A percentile compares a stretch with the other conserved stretches of the same genome.
These are phyloP conservation scores for Nomia melanderi DNA, from an alignment of 1,140 invertebrate genomes.

Conservation along the genomic window DNA sequence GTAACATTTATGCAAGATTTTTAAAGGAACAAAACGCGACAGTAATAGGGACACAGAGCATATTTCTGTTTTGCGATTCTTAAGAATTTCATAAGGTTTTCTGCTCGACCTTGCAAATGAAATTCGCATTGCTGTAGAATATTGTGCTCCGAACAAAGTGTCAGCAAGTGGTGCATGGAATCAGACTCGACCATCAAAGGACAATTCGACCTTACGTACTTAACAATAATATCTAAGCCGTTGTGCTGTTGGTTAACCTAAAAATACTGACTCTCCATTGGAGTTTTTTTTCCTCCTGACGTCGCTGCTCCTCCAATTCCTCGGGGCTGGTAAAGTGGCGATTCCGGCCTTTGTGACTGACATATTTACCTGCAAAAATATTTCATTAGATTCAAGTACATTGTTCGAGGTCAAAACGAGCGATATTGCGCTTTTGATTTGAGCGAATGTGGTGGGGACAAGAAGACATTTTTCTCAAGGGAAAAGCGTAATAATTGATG, in stretches of 20 bases:
- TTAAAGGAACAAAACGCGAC: conserved; percentile 2
- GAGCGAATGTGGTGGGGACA: conserved; percentile 11
- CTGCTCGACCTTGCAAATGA: not conserved
- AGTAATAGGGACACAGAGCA: not conserved
- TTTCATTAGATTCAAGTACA: not conserved
- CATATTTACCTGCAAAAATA: conserved; percentile 87
- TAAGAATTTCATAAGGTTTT: conserved; percentile 13
- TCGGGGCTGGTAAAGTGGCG: conserved; percentile 97
- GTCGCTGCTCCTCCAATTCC: conserved; percentile 92
- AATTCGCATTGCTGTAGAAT: not conserved
- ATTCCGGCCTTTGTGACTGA: conserved; percentile 95
- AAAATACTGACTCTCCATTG: conserved; percentile 85
- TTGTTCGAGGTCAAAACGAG: conserved; percentile 17
- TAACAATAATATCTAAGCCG: conserved; percentile 53
- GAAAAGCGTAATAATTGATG: conserved; percentile 14
- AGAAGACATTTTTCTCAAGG: not conserved
- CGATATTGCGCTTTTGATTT: conserved; percentile 7
- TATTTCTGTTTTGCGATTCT: conserved; percentile 1
- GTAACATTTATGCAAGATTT: conserved; percentile 9
- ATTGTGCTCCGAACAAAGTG: conserved; percentile 8
- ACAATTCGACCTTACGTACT: conserved; percentile 55
- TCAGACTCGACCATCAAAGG: conserved; percentile 40
- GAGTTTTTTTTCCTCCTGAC: conserved; percentile 87
- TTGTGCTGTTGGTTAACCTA: conserved; percentile 65
- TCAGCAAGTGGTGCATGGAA: not conserved